Conservation (phyloP, 2,113 vertebrate genomes). For the Copsychus sechellarum region DNA sequence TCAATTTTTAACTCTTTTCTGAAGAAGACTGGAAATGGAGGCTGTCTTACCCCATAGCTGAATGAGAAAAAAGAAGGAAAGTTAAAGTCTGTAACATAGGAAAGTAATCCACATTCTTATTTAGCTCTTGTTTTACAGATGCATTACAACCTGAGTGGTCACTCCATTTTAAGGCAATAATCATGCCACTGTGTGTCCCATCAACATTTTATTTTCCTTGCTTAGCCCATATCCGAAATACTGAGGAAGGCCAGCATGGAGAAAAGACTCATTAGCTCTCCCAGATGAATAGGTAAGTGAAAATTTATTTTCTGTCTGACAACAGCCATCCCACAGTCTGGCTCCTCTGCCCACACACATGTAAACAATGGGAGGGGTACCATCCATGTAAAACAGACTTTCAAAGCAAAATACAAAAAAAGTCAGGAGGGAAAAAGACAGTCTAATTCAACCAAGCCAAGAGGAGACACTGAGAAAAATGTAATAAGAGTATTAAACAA, state of each 20-base stretch:
- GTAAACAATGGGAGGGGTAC: constrained; percentile 56
- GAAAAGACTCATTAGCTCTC: not conserved
- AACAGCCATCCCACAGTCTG: constrained; percentile 44
- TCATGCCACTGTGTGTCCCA: not conserved
- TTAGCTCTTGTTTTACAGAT: not conserved
- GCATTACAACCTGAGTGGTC: not conserved
- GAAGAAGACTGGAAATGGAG: not conserved
- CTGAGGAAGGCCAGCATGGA: not conserved
- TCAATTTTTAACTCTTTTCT: not conserved
- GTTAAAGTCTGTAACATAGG: not conserved
- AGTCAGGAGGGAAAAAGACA: not conserved
- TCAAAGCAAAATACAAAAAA: constrained; percentile 38
- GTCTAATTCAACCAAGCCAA: not conserved
- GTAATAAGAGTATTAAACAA: not conserved
- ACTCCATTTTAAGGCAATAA: not conserved
- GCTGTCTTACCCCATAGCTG: not conserved
- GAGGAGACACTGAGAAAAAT: not conserved
- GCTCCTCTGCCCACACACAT: constrained; percentile 55
- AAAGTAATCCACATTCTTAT: not conserved
- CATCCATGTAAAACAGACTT: constrained; percentile 34
- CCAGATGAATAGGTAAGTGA: not conserved
- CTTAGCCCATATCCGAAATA: not conserved
- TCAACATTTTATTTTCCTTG: not conserved
- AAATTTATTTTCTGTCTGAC: not conserved
- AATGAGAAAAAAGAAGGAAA: not conserved